Base-by-base conservation (phyloP, 2,113 vertebrate genomes). In the Lathamus discolor region DNA sequence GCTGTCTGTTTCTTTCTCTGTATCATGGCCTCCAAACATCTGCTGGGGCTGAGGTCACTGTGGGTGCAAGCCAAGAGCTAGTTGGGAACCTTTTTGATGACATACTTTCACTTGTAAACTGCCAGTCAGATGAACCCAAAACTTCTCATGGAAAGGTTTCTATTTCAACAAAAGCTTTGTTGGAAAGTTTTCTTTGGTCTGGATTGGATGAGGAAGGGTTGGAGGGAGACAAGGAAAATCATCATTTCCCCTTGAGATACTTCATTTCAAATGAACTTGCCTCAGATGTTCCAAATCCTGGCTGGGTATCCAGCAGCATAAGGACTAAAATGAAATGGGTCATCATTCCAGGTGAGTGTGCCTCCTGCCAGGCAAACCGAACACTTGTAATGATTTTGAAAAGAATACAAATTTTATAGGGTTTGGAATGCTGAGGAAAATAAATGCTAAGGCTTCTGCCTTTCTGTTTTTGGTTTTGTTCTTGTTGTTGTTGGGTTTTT, bases 111-210 rank as follows among this genome's bases (percentile, higher is more conserved):
- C 28, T 75, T 88, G 43, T 68, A 59, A 88, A 78, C 51, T 88
- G 41, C 41, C 63, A 88, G 51, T 70, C 83, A 84, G 55, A 46
- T 70, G 55, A 87, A 89, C 89, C 28, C 44, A 87, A 49, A 89
- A 51, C 25, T 87, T 86, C 39, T 67, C 13, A 39, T 27, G 51
- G 64, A 87, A 89, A 67, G 46, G 25, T 25, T 89, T 77, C 19
- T 92, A 4, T 89, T 91, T 83, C 77, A 84, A 81, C 29, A 84
- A 91, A 92, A 89, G 41, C 55, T 86, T 82, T 83, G 20, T 73
- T 82, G n/a, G 35, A 72, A 86, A 72, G 15, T 25, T 64, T 89
- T 64, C 89, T 95, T 55, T 89, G n/a, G 46, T 91, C 74, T 91
- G 39, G 28, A 18, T 75, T 82, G 46, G 39, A 39, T 79, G 46